Conservation (phyloP, 53 echinoderm and acorn worm genomes). For the Actinopyga echinites region DNA sequence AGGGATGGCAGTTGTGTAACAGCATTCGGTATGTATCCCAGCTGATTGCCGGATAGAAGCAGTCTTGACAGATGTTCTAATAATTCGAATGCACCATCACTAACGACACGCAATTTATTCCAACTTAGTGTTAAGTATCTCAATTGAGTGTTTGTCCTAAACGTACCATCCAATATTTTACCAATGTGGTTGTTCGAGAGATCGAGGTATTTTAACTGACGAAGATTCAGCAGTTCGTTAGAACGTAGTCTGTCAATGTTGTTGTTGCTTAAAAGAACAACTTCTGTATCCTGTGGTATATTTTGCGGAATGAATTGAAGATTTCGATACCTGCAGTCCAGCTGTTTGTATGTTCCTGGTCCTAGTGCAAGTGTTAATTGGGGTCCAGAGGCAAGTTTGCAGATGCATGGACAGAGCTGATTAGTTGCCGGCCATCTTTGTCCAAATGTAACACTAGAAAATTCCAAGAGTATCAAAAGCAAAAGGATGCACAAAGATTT, state of each 20-base stretch:
- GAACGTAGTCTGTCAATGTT: slow-evolving; percentile 60
- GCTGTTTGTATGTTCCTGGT: slow-evolving; percentile 76
- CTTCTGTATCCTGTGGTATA: slow-evolving; percentile 80
- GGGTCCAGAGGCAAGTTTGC: slow-evolving; percentile 56
- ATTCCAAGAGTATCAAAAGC: neutral
- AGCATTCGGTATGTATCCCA: slow-evolving; percentile 65
- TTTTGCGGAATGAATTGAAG: slow-evolving; percentile 67
- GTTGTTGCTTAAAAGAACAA: slow-evolving; percentile 82
- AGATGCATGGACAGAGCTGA: slow-evolving; percentile 70
- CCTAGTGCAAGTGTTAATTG: slow-evolving; percentile 80
- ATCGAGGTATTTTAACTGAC: slow-evolving; percentile 71
- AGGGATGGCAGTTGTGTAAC: slow-evolving; percentile 61
- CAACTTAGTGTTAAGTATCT: slow-evolving; percentile 70
- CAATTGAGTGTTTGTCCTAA: slow-evolving; percentile 60
- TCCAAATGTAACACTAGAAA: neutral
- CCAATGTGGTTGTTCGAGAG: slow-evolving; percentile 79
- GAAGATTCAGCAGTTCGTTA: slow-evolving; percentile 59
- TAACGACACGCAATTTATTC: slow-evolving; percentile 67
- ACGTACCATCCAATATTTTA: slow-evolving; percentile 49
- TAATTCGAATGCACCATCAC: slow-evolving; percentile 56
- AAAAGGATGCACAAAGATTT: neutral
- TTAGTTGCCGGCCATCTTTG: slow-evolving; percentile 42
- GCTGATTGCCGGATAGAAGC: slow-evolving; percentile 71
- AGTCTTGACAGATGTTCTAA: slow-evolving; percentile 57
- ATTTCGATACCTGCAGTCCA: slow-evolving; percentile 81